These are phyloP conservation scores for Leucosticte australis DNA, from an alignment of 2,113 vertebrate species.

Conservation along the genomic window DNA sequence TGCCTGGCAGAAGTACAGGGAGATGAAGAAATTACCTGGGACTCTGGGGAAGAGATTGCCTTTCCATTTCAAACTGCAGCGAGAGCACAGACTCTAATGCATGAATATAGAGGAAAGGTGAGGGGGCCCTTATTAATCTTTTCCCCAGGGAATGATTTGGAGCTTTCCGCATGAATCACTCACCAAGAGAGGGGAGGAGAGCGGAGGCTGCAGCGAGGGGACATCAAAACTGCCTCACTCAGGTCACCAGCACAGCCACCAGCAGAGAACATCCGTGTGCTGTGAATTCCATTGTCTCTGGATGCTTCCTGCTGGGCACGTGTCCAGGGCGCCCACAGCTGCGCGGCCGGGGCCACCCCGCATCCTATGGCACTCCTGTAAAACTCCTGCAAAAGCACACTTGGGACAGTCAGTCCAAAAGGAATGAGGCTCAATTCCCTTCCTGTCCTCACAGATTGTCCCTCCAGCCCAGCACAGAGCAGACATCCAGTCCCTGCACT, in stretches of 20 bases:
- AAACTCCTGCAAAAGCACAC: background rate
- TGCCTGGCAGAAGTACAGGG: background rate
- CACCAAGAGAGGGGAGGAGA: background rate
- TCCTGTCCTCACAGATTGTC: background rate
- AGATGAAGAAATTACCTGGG: background rate
- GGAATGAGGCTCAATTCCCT: background rate
- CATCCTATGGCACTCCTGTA: background rate
- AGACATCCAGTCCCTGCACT: background rate
- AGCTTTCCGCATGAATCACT: background rate
- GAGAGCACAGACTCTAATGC: background rate
- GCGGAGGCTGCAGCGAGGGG: background rate
- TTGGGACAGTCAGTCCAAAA: background rate
- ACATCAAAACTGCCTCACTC: background rate
- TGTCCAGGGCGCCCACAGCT: background rate
- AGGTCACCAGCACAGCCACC: background rate
- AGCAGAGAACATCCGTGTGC: background rate
- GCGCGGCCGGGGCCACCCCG: background rate
- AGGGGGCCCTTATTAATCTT: background rate
- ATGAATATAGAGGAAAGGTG: background rate
- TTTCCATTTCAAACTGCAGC: background rate
- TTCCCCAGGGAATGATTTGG: background rate
- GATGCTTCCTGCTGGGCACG: conserved; percentile 25
- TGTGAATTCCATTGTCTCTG: conserved; percentile 35
- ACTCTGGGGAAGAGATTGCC: background rate
- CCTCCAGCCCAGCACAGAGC: rapidly evolving